Conservation (phyloP, 1,140 invertebrate genomes). For the Callitettix versicolor region DNA sequence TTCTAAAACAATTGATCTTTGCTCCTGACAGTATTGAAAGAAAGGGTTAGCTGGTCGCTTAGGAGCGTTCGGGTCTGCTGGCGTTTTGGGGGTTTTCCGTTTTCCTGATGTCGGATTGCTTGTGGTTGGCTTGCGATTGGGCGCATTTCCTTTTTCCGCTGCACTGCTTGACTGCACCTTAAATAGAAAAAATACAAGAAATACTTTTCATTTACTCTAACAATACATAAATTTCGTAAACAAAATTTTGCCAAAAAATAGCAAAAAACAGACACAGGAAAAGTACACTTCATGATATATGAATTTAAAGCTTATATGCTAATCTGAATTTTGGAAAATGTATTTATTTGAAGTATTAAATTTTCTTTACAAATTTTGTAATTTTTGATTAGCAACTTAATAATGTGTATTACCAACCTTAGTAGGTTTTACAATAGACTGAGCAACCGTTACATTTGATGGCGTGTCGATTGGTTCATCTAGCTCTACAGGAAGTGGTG, state of each 20-base stretch:
- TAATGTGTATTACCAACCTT: no score
- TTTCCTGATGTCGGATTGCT: constrained; percentile 18
- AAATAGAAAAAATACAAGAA: no score
- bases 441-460: neutral
- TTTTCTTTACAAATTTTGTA: no score
- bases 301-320: no score
- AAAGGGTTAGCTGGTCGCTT: constrained; percentile 70
- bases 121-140: neutral
- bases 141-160: neutral
- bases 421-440: neutral
- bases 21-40: constrained; percentile 70
- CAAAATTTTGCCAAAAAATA: no score
- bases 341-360: no score
- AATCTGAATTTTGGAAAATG: no score
- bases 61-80: constrained; percentile 62
- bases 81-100: constrained; percentile 37
- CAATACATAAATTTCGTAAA: no score
- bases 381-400: no score
- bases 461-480: constrained; percentile 14
- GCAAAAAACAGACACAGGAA: no score
- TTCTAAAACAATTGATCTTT: constrained; percentile 57
- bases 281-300: no score
- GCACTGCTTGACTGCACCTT: neutral
- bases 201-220: no score
- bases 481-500: constrained; percentile 19